Conservation (phyloP, 2,888 invertebrate species). For the Isoperla grammatica region DNA sequence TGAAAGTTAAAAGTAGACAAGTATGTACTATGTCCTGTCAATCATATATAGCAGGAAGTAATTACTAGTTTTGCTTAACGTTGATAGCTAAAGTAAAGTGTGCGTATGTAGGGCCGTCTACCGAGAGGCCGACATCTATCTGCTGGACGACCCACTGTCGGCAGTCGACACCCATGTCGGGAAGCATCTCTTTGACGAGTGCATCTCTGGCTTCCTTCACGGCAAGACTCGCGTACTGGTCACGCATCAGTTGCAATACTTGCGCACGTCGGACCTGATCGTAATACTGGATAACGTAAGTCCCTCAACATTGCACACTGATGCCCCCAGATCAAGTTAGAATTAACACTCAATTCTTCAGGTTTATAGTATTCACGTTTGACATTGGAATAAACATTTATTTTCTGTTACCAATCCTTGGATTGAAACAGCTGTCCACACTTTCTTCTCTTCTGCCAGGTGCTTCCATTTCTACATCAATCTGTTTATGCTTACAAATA, state of each 20-base stretch:
- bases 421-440: neutral
- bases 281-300: slow-evolving; percentile 61
- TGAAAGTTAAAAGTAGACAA: too few relatives aligned
- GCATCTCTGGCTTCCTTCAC: slow-evolving; percentile 56
- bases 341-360: neutral
- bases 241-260: slow-evolving; percentile 78
- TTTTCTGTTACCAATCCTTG: slow-evolving; percentile 1
- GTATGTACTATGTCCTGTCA: too few relatives aligned
- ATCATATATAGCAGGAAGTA: too few relatives aligned
- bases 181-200: slow-evolving; percentile 67
- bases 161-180: slow-evolving; percentile 77
- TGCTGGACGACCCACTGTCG: slow-evolving; percentile 74
- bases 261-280: slow-evolving; percentile 59
- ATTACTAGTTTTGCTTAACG: too few relatives aligned
- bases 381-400: neutral
- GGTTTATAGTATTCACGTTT: neutral
- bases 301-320: too few relatives aligned
- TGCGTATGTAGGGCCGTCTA: slow-evolving; percentile 67
- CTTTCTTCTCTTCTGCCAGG: neutral
- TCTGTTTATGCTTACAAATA: too few relatives aligned
- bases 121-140: slow-evolving; percentile 66
- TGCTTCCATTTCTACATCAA: neutral
- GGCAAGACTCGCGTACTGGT: slow-evolving; percentile 68
- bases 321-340: too few relatives aligned
- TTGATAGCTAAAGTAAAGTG: too few relatives aligned